These are phyloP conservation scores for Oreotrochilus melanogaster DNA, from an alignment of 2,113 vertebrate genomes.

Conservation along the genomic window DNA sequence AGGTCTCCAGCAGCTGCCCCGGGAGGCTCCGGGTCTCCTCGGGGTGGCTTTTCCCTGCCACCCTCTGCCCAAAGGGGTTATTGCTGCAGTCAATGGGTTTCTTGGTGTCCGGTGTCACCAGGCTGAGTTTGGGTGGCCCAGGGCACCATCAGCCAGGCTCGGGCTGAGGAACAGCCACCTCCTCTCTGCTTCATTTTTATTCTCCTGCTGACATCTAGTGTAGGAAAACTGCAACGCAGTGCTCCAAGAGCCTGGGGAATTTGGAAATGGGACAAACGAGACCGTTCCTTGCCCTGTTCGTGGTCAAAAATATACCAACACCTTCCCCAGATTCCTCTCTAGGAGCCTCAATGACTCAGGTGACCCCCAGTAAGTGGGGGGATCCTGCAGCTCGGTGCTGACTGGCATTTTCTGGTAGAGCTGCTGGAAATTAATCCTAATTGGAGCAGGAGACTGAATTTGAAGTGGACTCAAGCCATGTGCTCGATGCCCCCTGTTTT, in stretches of 20 bases:
- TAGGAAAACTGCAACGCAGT: neutral
- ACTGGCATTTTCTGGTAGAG: neutral
- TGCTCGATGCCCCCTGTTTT: accelerated
- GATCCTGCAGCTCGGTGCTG: neutral
- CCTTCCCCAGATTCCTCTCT: neutral
- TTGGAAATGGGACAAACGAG: accelerated
- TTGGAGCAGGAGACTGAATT: neutral
- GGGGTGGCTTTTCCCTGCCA: neutral
- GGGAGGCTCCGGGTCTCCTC: neutral
- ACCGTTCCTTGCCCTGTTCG: neutral
- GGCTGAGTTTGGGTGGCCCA: neutral
- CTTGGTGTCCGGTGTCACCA: neutral
- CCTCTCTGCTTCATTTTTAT: neutral
- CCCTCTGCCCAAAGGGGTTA: neutral
- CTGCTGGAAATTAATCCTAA: neutral
- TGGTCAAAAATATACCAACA: neutral
- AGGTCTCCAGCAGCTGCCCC: accelerated
- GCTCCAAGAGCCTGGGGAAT: accelerated
- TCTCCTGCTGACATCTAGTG: slow-evolving; percentile 66
- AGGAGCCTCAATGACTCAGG: neutral
- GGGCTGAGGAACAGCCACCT: neutral
- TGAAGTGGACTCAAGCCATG: neutral
- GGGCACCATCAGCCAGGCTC: neutral
- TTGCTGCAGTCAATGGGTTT: neutral
- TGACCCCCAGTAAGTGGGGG: neutral